Evolutionary conservation across 2,113 vertebrate species (phyloP).

Genomic region (Eretmochelys imbricata): DNA sequence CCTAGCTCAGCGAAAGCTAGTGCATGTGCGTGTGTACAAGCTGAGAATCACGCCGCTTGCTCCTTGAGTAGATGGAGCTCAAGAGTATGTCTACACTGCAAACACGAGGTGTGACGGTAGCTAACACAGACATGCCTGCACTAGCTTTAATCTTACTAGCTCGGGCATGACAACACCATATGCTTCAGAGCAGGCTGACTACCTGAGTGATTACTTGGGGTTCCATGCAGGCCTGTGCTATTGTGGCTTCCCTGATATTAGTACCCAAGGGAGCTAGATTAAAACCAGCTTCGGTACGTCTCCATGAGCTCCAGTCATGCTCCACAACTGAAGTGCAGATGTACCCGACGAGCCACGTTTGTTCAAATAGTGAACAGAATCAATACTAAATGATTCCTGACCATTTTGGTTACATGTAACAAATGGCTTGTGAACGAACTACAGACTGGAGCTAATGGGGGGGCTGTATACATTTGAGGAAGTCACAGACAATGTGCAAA

Average conservation of each 20-base stretch:
- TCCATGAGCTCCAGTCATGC: not conserved
- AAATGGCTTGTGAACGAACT: not conserved
- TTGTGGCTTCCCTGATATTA: not conserved
- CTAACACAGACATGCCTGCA: no score
- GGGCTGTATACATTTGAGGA: not conserved
- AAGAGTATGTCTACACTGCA: not conserved
- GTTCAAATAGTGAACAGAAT: not conserved
- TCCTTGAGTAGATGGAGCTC: not conserved
- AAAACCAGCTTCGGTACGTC: not conserved
- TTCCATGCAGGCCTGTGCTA: not conserved
- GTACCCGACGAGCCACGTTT: not conserved
- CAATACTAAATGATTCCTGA: accelerated
- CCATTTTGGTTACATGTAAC: not conserved
- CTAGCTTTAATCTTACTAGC: no score
- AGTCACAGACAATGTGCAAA: not conserved
- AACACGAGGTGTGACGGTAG: not conserved
- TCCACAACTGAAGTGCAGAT: not conserved
- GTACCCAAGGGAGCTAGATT: not conserved
- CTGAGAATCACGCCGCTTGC: not conserved
- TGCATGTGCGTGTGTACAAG: not conserved
- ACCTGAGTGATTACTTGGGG: not conserved
- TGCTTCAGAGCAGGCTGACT: not conserved
- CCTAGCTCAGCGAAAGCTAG: not conserved
- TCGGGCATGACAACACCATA: not conserved
- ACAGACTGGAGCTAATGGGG: not conserved